Evolutionary conservation across 2,888 invertebrate species (phyloP).

Genomic region (Zaprionus obscuricornis): DNA sequence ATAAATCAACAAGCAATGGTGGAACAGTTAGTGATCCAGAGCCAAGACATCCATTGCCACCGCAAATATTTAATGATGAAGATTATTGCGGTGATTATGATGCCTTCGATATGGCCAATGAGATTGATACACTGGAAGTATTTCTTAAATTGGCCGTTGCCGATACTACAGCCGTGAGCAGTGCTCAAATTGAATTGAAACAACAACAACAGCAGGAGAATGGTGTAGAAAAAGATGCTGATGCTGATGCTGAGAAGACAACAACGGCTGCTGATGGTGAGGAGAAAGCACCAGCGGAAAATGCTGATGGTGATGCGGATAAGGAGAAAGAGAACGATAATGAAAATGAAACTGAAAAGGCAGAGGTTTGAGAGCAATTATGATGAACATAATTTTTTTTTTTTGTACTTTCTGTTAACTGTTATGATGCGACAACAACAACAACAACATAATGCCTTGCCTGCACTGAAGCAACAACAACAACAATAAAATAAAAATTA

Average conservation of each 20-base stretch:
- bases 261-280: slow-evolving; percentile 38
- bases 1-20: slow-evolving; percentile 90
- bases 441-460: slow-evolving; percentile 44
- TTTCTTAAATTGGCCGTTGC: slow-evolving; percentile 91
- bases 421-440: slow-evolving; percentile 59
- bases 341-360: slow-evolving; percentile 15
- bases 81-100: slow-evolving; percentile 96
- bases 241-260: slow-evolving; percentile 38
- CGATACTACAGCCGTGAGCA: slow-evolving; percentile 83
- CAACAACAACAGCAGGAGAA: too few relatives aligned
- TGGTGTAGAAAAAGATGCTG: slow-evolving; percentile 68
- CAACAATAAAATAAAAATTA: slow-evolving; percentile 35
- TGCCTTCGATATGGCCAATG: slow-evolving; percentile 95
- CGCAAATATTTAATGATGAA: slow-evolving; percentile 96
- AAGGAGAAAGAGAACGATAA: slow-evolving; percentile 27
- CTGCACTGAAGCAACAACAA: slow-evolving; percentile 54
- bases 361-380: slow-evolving; percentile 67
- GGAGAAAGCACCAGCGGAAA: slow-evolving; percentile 44
- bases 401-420: slow-evolving; percentile 71
- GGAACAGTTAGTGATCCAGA: slow-evolving; percentile 89
- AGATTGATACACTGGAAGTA: slow-evolving; percentile 93
- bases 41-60: slow-evolving; percentile 92
- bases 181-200: slow-evolving; percentile 84
- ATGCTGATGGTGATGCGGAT: slow-evolving; percentile 43
- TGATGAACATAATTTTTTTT: too few relatives aligned